These are phyloP conservation scores for Chymomyza costata DNA, from an alignment of 1,140 invertebrate species.

Conservation along the genomic window DNA sequence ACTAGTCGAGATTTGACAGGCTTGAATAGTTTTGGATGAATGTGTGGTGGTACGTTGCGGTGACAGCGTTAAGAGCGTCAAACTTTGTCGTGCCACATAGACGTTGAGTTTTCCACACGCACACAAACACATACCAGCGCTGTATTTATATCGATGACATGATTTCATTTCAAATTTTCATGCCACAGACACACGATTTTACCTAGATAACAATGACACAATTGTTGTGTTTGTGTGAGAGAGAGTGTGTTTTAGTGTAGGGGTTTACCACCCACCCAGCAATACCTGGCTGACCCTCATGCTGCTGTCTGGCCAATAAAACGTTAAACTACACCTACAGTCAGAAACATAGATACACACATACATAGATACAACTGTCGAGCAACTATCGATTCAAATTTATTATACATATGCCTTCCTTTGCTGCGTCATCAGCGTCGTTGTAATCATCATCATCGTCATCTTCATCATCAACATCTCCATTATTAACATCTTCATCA, in stretches of 20 bases:
- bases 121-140: conserved; percentile 16
- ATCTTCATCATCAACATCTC: conserved; percentile 5
- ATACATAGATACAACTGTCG: conserved; percentile 1
- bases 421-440: conserved; percentile 1
- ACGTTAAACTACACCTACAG: conserved; percentile 9
- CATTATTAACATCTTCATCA: background rate
- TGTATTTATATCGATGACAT: conserved; percentile 56
- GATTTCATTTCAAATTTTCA: conserved; percentile 55
- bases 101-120: conserved; percentile 19
- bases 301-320: conserved; percentile 3
- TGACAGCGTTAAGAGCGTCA: conserved; percentile 28
- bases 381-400: conserved; percentile 20
- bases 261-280: background rate
- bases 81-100: conserved; percentile 15
- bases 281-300: conserved; percentile 7
- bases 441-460: background rate
- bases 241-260: conserved; percentile 13
- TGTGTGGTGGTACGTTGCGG: background rate
- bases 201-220: conserved; percentile 49
- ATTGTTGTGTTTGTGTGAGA: conserved; percentile 16
- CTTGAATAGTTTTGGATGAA: conserved; percentile 12
- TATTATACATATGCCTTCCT: conserved; percentile 6
- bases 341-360: background rate
- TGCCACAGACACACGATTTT: conserved; percentile 54
- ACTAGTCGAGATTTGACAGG: too few relatives aligned